Evolutionary conservation across 2,113 vertebrate genomes (phyloP), one percentile per base, ranked within the genome.

Genomic region (Eretmochelys imbricata): DNA sequence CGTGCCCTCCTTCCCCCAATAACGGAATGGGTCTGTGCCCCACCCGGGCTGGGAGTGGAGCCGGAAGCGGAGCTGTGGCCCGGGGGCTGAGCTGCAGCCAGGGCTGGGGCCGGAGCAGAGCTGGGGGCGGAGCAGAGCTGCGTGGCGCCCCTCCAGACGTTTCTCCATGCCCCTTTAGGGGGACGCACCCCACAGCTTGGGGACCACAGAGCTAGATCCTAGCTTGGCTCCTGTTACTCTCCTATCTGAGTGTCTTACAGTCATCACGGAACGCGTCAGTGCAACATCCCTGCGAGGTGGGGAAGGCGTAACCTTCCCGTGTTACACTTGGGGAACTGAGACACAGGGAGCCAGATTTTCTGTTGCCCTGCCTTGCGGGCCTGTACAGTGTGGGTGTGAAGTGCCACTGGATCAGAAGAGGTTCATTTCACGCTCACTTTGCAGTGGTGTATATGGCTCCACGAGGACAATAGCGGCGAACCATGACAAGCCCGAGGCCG

Each of bases 201-300:
- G 55, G 55, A 27, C 55, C 55, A 57, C 25, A 57, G 55, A 82
- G 14, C 0, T 49, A 31, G 29, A 19, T 13, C 4, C 0, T 5
- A 1, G 85, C 24, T 12, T n/a, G 27, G 12, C 27, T 82, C 25
- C 20, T 5, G 4, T 22, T 42, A 20, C 4, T 10, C 9, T 11
- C 42, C 10, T 22, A 42, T 20, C 20, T 2, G 38, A 46, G 38
- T 20, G 5, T 46, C 72, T 75, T 25, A 72, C 20, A 12, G 38
- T 42, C 38, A 46, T 42, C 20, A 46, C n/a, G 17, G 62, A 42
- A 46, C 9, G 20, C n/a, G 69, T 5, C 72, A 11, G 20, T 12
- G 19, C 38, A 38, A 13, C 72, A 38, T 46, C 72, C 22, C 10
- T 25, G 38, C 11, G 1, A 75, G 22, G 17, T 25, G 20, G 11